These are phyloP conservation scores for Brachionus paranguensis DNA, from an alignment of 1,140 invertebrate genomes.

Conservation along the genomic window DNA sequence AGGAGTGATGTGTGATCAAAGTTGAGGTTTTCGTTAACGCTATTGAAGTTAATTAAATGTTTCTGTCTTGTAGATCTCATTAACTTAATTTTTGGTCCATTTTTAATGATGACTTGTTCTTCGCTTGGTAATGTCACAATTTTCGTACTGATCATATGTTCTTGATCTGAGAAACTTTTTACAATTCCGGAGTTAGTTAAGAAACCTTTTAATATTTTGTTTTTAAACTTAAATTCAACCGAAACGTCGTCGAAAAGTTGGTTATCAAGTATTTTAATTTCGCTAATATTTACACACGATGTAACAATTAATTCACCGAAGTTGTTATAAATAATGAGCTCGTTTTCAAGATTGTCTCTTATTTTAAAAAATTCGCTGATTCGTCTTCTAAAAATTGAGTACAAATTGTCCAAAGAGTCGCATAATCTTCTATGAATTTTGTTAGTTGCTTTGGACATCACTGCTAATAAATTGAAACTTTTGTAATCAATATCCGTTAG, in stretches of 20 bases:
- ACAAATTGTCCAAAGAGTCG: background rate
- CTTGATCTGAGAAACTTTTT: background rate
- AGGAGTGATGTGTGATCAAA: background rate
- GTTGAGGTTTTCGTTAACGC: background rate
- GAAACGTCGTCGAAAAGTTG: background rate
- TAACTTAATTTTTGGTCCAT: background rate
- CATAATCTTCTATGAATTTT: slow-evolving; percentile 8
- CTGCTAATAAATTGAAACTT: background rate
- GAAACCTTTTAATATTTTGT: background rate
- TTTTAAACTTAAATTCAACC: background rate
- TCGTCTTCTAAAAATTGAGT: background rate
- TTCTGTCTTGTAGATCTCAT: background rate
- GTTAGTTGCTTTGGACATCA: background rate
- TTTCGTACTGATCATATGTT: background rate
- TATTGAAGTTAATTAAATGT: background rate
- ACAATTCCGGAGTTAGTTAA: background rate
- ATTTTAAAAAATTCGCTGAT: background rate
- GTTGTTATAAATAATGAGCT: background rate
- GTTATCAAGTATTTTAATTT: background rate
- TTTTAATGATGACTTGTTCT: background rate
- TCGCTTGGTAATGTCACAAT: background rate
- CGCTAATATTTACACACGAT: background rate
- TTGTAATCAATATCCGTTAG: background rate
- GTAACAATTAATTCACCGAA: background rate
- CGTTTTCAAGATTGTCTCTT: background rate